These are phyloP conservation scores for Tortrix viridana DNA, from an alignment of 2,888 invertebrate genomes.

Conservation along the genomic window DNA sequence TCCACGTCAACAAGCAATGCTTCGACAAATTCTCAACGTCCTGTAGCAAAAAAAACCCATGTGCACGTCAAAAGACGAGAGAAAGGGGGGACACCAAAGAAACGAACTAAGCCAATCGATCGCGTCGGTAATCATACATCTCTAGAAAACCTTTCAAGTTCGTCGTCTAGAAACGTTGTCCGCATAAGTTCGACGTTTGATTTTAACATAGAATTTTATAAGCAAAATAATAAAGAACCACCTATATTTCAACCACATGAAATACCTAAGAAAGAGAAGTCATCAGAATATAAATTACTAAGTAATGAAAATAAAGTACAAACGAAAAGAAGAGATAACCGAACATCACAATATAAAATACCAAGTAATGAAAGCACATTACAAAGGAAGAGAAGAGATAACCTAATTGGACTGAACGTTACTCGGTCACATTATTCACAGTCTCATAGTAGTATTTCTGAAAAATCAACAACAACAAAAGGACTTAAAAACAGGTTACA, in stretches of 20 bases:
- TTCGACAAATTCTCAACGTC: too few species aligned
- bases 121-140: too few species aligned
- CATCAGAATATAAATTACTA: not conserved
- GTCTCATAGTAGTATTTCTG: slow-evolving; percentile 40
- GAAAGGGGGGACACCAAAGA: too few species aligned
- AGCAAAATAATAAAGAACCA: slow-evolving; percentile 39
- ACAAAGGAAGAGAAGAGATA: not conserved
- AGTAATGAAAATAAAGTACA: not conserved
- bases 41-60: too few species aligned
- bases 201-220: slow-evolving; percentile 53
- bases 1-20: too few species aligned
- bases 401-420: not conserved
- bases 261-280: not conserved
- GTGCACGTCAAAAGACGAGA: too few species aligned
- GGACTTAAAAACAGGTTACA: slow-evolving; percentile 45
- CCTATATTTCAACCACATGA: not conserved
- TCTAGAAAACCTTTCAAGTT: too few species aligned
- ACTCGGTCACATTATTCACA: slow-evolving; percentile 26
- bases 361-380: not conserved
- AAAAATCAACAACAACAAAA: slow-evolving; percentile 43
- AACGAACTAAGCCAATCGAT: too few species aligned
- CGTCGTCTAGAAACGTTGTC: slow-evolving; percentile 39
- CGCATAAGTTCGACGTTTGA: slow-evolving; percentile 52
- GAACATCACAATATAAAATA: not conserved
- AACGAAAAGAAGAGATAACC: not conserved